Evolutionary conservation across 1,140 invertebrate species (phyloP).

Genomic region (Drosophila micromelanica): DNA sequence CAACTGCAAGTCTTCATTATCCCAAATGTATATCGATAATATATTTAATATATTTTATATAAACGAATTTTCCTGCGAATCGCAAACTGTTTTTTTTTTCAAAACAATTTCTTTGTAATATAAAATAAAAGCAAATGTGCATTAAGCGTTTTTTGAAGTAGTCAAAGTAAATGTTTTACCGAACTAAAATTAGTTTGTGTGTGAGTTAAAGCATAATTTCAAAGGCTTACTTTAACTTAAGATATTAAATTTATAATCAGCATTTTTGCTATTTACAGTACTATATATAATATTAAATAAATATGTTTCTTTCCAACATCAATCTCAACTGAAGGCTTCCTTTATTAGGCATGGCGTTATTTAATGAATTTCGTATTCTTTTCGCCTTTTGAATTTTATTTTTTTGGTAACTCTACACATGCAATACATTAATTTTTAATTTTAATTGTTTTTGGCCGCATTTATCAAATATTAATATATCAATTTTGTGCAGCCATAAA

Average conservation of each 20-base stretch:
- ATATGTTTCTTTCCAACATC: neutral
- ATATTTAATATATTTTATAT: neutral
- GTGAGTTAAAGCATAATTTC: neutral
- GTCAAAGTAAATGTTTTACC: neutral
- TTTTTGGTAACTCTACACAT: neutral
- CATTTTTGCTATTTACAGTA: too few species aligned
- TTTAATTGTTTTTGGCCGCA: slow-evolving; percentile 20
- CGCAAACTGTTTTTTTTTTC: neutral
- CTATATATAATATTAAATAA: neutral
- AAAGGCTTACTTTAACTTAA: neutral
- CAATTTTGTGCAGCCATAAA: slow-evolving; percentile 23
- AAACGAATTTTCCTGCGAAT: neutral
- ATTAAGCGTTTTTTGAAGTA: neutral
- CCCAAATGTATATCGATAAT: slow-evolving; percentile 13
- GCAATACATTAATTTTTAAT: slow-evolving; percentile 30
- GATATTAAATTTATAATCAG: too few species aligned
- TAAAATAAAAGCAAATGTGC: neutral
- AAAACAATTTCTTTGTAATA: neutral
- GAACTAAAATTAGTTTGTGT: neutral
- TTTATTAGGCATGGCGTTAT: neutral
- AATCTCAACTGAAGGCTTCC: neutral
- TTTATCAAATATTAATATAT: slow-evolving; percentile 43
- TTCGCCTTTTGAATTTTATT: neutral
- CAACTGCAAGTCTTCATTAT: slow-evolving; percentile 52
- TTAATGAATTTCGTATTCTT: neutral